Base-by-base conservation (phyloP, 2,113 vertebrate genomes). In the Raphicerus campestris region DNA sequence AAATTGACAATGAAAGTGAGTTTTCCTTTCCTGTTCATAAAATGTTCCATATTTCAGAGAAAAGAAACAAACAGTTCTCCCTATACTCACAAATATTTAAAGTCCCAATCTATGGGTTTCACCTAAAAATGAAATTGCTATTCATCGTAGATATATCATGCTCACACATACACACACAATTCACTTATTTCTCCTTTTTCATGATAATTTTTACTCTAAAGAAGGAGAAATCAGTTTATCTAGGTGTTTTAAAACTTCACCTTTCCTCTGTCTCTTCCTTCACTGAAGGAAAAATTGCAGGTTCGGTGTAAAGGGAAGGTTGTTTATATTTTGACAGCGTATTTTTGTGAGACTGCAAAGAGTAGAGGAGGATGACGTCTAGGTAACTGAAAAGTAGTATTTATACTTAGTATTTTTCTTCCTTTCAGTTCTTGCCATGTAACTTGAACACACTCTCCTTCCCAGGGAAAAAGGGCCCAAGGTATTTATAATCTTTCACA, bases 11-110 rank as follows among this genome's bases (percentile, higher is more conserved):
- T 58, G n/a, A 70, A 87, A 95, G 77, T 94, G 9, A 63, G 84
- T 96, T 96, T 84, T 93, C n/a, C 89, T 87, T 91, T 13, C 32
- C 24, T 77, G 70, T 97, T 92, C 75, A 93, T 60, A 94, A 92
- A 83, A 42, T 30, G 7, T 83, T 84, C 47, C 35, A 2, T 56
- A 91, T 97, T 92, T 93, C 75, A 63, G n/a, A 75, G 45, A 86
- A 55, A 94, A 82, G 11, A 89, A 70, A 28, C 10, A 73, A 82
- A 70, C 11, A 96, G 84, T 63, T 86, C 19, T 89, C 49, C 88
- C 60, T 45, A 15, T 39, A 73, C 51, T 80, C 58, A 94, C 35
- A 63, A 7, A 87, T 35, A 95, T 42, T 58, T 42, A 61, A 89
- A 91, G 39, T 39, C 30, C 47, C 42, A 53, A 45, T 78, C 55